These are phyloP conservation scores for Muscicapa striata DNA, from an alignment of 2,797 vertebrate genomes.

Conservation along the genomic window DNA sequence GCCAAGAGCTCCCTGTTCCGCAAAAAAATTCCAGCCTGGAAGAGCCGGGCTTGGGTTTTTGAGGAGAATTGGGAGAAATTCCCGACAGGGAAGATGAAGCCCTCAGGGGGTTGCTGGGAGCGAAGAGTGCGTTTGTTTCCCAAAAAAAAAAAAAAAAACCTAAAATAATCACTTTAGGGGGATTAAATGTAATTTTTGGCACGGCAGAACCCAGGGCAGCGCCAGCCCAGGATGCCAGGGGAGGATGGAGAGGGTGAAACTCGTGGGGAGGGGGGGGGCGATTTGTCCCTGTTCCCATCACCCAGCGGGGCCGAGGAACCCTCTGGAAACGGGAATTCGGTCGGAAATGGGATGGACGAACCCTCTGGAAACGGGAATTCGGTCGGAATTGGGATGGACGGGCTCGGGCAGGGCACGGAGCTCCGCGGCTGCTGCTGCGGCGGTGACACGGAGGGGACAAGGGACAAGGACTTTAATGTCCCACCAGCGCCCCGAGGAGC, in stretches of 20 bases:
- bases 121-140: too few species aligned
- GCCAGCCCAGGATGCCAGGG: background rate
- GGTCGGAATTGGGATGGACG: background rate
- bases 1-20: background rate
- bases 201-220: background rate
- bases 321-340: background rate
- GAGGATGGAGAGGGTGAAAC: background rate
- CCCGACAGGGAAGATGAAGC: background rate
- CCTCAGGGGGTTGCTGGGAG: too few species aligned
- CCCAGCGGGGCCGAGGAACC: background rate
- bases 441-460: background rate
- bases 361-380: background rate
- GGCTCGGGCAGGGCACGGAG: background rate
- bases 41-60: background rate
- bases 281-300: background rate
- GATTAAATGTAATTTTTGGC: too few species aligned
- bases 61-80: background rate
- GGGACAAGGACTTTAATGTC: accelerated
- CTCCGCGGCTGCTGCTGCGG: background rate
- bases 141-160: too few species aligned
- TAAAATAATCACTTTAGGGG: background rate
- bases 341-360: accelerated
- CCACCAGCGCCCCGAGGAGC: accelerated
- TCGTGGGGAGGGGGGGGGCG: accelerated
- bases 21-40: background rate